A percentile compares a stretch with the other conserved stretches of the same genome.
Conservation (phyloP, 2,113 vertebrate species). For the Pseudopodoces humilis region DNA sequence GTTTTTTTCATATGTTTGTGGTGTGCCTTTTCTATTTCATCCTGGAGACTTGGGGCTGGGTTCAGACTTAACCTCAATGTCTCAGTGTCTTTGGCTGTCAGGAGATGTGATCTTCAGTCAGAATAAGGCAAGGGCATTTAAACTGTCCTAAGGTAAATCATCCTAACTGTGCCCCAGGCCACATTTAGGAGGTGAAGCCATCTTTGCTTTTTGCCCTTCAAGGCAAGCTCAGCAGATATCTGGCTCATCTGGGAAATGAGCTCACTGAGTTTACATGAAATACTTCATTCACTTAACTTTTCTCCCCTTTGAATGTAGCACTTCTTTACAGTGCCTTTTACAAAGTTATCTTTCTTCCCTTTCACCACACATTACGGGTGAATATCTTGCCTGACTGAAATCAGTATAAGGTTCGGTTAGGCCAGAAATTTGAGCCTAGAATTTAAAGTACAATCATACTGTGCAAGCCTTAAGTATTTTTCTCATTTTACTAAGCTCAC, state of each 20-base stretch:
- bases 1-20: background rate
- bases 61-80: background rate
- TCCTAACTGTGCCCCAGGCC: conserved; percentile 36
- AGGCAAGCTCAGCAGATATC: conserved; percentile 34
- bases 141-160: conserved; percentile 46
- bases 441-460: background rate
- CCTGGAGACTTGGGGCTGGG: background rate
- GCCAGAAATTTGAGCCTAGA: background rate
- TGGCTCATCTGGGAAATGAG: conserved; percentile 41
- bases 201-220: conserved; percentile 37
- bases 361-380: background rate
- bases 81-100: background rate
- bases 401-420: background rate
- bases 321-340: conserved; percentile 2
- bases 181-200: conserved; percentile 23
- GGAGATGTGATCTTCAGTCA: background rate
- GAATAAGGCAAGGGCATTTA: conserved; percentile 18
- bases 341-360: background rate
- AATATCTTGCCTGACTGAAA: conserved; percentile 1
- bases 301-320: background rate
- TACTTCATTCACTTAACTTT: conserved; percentile 16
- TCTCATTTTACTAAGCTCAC: background rate
- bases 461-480: background rate
- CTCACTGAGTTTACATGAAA: conserved; percentile 38
- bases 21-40: background rate